These are phyloP conservation scores for Acrossocheilus fasciatus DNA, from an alignment of 2,797 vertebrate genomes.

Conservation along the genomic window DNA sequence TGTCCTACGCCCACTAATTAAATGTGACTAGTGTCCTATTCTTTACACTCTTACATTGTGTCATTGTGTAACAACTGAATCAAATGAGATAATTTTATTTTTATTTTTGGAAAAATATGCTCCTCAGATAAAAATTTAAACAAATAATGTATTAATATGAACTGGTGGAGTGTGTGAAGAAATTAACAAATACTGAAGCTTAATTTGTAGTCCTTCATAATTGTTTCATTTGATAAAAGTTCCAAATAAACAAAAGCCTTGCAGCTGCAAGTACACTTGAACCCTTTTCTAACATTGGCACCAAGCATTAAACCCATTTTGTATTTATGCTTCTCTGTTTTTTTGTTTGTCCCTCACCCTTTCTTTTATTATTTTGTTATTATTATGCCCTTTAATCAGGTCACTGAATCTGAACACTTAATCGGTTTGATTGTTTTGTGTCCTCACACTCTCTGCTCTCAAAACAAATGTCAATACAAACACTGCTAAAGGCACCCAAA, in stretches of 20 bases:
- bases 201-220: background rate
- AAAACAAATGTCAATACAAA: constrained; percentile 44
- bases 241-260: background rate
- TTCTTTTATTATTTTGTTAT: background rate
- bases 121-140: background rate
- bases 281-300: background rate
- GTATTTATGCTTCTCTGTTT: background rate
- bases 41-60: background rate
- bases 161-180: too few species aligned
- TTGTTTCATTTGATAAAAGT: background rate
- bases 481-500: background rate
- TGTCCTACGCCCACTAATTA: background rate
- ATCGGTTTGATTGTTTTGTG: background rate
- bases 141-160: background rate
- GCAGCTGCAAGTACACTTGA: background rate
- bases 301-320: background rate
- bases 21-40: background rate
- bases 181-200: background rate
- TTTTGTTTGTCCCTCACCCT: background rate
- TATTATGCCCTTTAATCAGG: constrained; percentile 6
- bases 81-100: background rate
- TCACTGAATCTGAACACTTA: constrained; percentile 22
- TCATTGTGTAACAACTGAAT: background rate
- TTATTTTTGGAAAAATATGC: background rate
- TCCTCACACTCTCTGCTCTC: constrained; percentile 6